Percentiles rank a stretch among this genome's conserved stretches.
Evolutionary conservation across 2,888 invertebrate genomes (phyloP).

Genomic region (Synergus gifuensis): DNA sequence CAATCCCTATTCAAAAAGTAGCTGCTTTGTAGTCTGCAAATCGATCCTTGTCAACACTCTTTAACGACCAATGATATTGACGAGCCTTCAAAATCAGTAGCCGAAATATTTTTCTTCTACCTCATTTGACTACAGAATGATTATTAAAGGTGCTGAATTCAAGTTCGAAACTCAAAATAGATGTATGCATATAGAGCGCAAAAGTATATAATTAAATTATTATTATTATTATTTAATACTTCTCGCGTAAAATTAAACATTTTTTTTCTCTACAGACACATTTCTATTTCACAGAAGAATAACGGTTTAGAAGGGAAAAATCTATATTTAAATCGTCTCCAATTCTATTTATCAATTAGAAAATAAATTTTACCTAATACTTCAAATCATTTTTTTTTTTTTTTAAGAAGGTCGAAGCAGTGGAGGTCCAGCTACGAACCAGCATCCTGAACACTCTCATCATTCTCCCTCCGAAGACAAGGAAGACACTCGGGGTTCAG

Average conservation of each 20-base stretch:
- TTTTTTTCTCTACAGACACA: too few species aligned
- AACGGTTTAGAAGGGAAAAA: too few species aligned
- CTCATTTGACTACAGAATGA: neutral
- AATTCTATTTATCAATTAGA: neutral
- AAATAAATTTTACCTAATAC: neutral
- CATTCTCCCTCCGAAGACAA: constrained; percentile 78
- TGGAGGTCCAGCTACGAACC: constrained; percentile 80
- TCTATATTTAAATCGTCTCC: too few species aligned
- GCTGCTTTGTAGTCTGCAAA: constrained; percentile 12
- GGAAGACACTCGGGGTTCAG: constrained; percentile 78
- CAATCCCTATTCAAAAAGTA: constrained; percentile 24
- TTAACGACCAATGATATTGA: constrained; percentile 15
- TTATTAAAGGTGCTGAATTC: neutral
- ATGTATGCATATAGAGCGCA: too few species aligned
- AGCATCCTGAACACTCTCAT: constrained; percentile 78
- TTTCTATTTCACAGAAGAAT: too few species aligned
- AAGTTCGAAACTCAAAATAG: too few species aligned
- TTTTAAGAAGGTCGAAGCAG: constrained; percentile 80
- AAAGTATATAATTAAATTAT: too few species aligned
- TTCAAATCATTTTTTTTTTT: too few species aligned
- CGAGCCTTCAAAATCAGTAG: constrained; percentile 20
- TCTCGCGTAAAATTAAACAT: too few species aligned
- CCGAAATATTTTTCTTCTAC: neutral
- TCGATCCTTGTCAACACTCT: constrained; percentile 40
- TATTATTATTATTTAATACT: too few species aligned